Percentiles rank a stretch among this genome's conserved stretches.
Conservation (phyloP, 2,113 vertebrate genomes). For the Electrona antarctica region DNA sequence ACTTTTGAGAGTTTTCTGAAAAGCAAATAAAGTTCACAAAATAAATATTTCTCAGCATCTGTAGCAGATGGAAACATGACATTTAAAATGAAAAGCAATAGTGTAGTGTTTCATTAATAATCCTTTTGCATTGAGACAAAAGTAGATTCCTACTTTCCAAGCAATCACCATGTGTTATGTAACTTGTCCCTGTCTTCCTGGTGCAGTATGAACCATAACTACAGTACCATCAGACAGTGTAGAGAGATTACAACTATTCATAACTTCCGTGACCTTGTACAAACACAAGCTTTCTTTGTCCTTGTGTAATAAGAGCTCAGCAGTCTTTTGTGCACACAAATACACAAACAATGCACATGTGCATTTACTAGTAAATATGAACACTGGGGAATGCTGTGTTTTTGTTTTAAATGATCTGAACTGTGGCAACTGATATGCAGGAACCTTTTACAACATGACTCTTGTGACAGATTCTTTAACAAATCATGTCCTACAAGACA, state of each 20-base stretch:
- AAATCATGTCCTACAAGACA: not conserved
- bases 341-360: conserved; percentile 2
- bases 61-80: too few relatives aligned
- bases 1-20: too few relatives aligned
- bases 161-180: not conserved
- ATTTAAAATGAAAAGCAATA: too few relatives aligned
- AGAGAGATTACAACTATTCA: not conserved
- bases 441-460: not conserved
- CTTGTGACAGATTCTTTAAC: not conserved
- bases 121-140: not conserved
- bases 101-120: too few relatives aligned
- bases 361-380: not conserved
- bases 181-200: not conserved
- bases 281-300: not conserved
- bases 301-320: conserved; percentile 5
- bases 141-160: not conserved
- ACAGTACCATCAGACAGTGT: not conserved
- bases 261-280: not conserved
- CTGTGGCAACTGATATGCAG: not conserved
- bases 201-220: not conserved
- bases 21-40: too few relatives aligned
- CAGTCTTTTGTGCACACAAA: conserved; percentile 3
- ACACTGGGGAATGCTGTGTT: not conserved
- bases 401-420: not conserved
- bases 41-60: too few relatives aligned